Evolutionary conservation across 2,113 vertebrate species (phyloP).

Genomic region (Bufo gargarizans): DNA sequence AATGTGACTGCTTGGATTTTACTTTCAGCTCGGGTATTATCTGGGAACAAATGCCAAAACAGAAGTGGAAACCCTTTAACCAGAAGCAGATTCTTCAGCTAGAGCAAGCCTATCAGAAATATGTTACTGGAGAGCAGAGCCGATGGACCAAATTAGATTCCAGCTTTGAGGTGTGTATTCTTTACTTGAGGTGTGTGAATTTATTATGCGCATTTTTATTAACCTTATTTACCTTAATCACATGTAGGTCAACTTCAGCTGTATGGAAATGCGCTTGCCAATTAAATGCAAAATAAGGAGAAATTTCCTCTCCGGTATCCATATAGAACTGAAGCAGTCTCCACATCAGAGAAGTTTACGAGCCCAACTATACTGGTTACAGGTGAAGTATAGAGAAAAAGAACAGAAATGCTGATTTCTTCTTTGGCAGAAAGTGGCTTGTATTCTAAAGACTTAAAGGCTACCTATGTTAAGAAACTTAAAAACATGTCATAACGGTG

Average conservation of each 20-base stretch:
- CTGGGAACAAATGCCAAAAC: conserved; percentile 91
- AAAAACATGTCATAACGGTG: too few relatives aligned
- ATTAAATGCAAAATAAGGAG: conserved; percentile 80
- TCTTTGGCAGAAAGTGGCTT: background rate
- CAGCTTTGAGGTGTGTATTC: conserved; percentile 80
- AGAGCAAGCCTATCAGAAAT: conserved; percentile 85
- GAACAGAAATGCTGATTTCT: background rate
- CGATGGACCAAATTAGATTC: conserved; percentile 82
- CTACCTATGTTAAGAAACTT: too few relatives aligned
- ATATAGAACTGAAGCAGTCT: conserved; percentile 92
- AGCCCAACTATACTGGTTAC: conserved; percentile 91
- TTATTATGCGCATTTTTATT: too few relatives aligned
- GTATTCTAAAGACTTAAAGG: too few relatives aligned
- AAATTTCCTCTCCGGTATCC: conserved; percentile 91
- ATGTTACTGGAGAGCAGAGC: conserved; percentile 60
- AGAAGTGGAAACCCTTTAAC: conserved; percentile 91
- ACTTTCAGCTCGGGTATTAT: conserved; percentile 87
- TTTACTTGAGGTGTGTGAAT: background rate
- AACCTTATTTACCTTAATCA: background rate
- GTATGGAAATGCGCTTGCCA: conserved; percentile 89
- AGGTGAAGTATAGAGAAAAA: conserved; percentile 73
- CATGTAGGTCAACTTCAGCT: conserved; percentile 85
- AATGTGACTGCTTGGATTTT: background rate
- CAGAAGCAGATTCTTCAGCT: conserved; percentile 89
- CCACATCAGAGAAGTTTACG: conserved; percentile 90